Percentiles rank a stretch among this genome's conserved stretches.
These are phyloP conservation scores for Hystrix brachyura DNA, from an alignment of 2,113 vertebrate species.

Conservation along the genomic window DNA sequence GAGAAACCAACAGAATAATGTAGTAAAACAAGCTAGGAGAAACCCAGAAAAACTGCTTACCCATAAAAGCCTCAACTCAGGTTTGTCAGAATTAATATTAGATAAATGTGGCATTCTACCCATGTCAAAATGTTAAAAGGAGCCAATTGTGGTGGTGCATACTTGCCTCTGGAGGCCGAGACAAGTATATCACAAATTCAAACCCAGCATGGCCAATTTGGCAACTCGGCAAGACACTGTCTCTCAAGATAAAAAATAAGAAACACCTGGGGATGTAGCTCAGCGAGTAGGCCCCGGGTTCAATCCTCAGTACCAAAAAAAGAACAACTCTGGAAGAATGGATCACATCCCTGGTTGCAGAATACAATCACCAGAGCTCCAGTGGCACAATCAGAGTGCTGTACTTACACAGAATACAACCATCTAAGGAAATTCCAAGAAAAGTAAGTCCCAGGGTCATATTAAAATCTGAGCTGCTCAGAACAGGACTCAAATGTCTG, in stretches of 20 bases:
- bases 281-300: background rate
- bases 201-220: background rate
- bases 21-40: background rate
- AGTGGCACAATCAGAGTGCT: background rate
- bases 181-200: background rate
- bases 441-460: background rate
- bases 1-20: background rate
- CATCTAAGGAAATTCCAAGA: background rate
- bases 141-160: background rate
- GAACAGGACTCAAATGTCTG: background rate
- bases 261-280: background rate
- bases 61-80: background rate
- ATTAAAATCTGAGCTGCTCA: constrained; percentile 34
- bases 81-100: background rate
- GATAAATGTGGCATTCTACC: background rate
- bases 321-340: background rate
- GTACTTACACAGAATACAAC: background rate
- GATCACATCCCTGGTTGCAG: background rate
- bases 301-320: background rate
- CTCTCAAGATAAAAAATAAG: background rate
- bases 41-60: background rate
- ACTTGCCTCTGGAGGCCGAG: background rate
- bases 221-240: background rate
- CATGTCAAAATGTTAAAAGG: background rate
- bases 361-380: background rate